Conservation (phyloP, 2,888 invertebrate genomes). For the Eulithis prunata region DNA sequence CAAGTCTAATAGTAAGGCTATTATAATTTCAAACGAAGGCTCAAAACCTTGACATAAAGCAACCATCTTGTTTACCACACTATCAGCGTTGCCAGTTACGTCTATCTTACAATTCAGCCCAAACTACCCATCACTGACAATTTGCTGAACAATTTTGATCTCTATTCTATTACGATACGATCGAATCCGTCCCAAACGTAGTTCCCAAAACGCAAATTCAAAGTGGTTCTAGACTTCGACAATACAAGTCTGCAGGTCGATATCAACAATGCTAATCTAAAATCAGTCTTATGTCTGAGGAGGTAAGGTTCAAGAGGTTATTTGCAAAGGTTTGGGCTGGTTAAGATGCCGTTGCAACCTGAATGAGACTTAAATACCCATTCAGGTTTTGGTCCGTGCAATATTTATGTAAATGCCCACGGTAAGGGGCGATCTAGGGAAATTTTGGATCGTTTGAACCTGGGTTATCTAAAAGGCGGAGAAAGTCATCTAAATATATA, state of each 20-base stretch:
- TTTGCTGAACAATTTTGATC: slow-evolving; percentile 19
- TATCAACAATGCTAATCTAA: slow-evolving; percentile 22
- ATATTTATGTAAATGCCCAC: slow-evolving; percentile 64
- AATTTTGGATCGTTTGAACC: slow-evolving; percentile 42
- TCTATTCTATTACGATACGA: slow-evolving; percentile 27
- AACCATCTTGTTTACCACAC: slow-evolving; percentile 52
- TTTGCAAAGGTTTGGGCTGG: slow-evolving; percentile 41
- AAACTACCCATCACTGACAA: slow-evolving; percentile 23
- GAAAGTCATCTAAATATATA: background rate
- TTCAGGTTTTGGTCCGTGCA: slow-evolving; percentile 60
- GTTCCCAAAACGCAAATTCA: slow-evolving; percentile 13
- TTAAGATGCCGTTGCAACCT: slow-evolving; percentile 46
- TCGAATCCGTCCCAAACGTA: slow-evolving; percentile 10
- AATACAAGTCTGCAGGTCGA: slow-evolving; percentile 27
- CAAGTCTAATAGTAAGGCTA: no score
- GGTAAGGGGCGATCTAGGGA: slow-evolving; percentile 48
- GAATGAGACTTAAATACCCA: slow-evolving; percentile 68
- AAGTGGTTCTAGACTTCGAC: slow-evolving; percentile 31
- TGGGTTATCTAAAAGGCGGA: background rate
- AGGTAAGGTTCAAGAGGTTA: slow-evolving; percentile 13
- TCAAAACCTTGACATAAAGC: slow-evolving; percentile 45
- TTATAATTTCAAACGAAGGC: slow-evolving; percentile 49
- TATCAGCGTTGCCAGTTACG: slow-evolving; percentile 49
- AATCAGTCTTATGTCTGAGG: slow-evolving; percentile 27
- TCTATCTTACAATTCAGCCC: slow-evolving; percentile 49